Base-by-base conservation (phyloP, 2,888 invertebrate species). In the Dasysyrphus tricinctus region DNA sequence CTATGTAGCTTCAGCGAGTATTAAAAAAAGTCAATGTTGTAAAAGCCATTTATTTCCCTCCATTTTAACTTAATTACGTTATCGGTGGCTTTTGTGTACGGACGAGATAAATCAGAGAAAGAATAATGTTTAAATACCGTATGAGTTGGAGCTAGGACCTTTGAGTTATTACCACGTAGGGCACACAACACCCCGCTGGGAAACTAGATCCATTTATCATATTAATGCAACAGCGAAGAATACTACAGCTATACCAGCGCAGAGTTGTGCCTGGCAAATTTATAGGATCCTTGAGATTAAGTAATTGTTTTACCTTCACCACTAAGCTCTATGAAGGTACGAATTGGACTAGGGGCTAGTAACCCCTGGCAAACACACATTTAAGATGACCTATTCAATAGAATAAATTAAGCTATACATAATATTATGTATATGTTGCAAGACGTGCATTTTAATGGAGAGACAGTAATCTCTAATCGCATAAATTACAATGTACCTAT, bases 111-210 rank as follows among this genome's bases (percentile, higher is more conserved):
- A 80, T 80, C 67, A 80, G 74, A 44, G 49, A 80, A 69, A 65
- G 73, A 80, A 74, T 69, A 80, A 74, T 80, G 80, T 67, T 80
- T 74, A 80, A 80, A 80, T 75, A 80, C 80, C 80, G 61, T 59
- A 80, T 75, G 61, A 80, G 61, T 54, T 59, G 59, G 44, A 19
- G 42, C 67, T 39, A 69, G 47, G 51, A 63, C 75, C 44, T 77
- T 70, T 81, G 81, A 77, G 37, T 81, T 81, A 81, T 81, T 77
- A 57, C 72, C 65, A 57, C 49, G 65, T 72, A 63, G 75, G 69
- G 56, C 65, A 65, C 9, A 44, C n/a, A 29, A 19, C 19, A 24
- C 42, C 37, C 37, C 32, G 24, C 56, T 42, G 47, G 69, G 76
- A 57, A 81, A 81, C 70, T 76, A 72, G 63, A 63, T 57, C 70